Evolutionary conservation across 2,797 vertebrate species (phyloP), one percentile per base, ranked within the genome.

Genomic region (Hafferia zeledoni): DNA sequence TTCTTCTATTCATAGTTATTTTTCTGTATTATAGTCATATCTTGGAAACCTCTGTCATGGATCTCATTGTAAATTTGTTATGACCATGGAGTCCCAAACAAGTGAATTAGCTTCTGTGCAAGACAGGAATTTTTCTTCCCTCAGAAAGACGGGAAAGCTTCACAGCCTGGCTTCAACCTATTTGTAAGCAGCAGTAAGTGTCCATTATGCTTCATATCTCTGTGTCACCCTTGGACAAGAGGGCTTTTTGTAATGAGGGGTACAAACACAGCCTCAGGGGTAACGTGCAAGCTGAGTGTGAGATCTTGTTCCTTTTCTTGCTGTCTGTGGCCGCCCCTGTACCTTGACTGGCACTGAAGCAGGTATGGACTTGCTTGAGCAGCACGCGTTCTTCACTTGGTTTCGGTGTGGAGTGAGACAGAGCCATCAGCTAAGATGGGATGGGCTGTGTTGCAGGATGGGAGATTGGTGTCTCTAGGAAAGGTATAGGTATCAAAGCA

Each of bases 161-260:
- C 50, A 31, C 20, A 61, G 63, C 33, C 39, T 79, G 28, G 11
- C 78, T 78, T 65, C 70, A 52, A 31, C 35, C 43, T 71, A 4
- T 71, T 33, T 72, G 47, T 76, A 35, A 84, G 61, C 53, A 93
- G 78, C 41, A 68, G 23, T 44, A 7, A 2, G 0, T 30, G 11
- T 50, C 14, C 31, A 44, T 18, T n/a, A 25, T 0, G 1, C 39
- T 57, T 41, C 11, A 0, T 16, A n/a, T 53, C 28, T 41, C 70
- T 43, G 3, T 6, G 8, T 79, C 16, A 13, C 44, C 28, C 84
- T 44, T 68, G n/a, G 44, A 39, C 30, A 33, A 39, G 23, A 65
- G 47, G 9, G 7, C 17, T 53, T 83, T 88, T 53, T 43, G 12
- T 64, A 35, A 17, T 7, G 39, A 74, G 33, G 17, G 9, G 5